phyloP scores from a whole-genome alignment of 1,140 invertebrate species.

The Pemphigus obesinymphae region DNA sequence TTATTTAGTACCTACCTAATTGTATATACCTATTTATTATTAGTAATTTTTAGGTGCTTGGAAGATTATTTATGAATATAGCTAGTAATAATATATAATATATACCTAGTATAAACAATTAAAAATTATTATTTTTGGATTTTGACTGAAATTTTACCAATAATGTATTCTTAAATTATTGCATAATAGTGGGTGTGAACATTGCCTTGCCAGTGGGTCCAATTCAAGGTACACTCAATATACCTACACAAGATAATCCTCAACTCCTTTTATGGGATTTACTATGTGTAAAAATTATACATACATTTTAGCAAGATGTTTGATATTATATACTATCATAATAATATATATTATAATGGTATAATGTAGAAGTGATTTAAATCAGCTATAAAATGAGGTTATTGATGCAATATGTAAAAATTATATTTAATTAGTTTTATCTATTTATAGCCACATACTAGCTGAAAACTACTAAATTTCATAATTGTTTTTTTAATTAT shows the following conservation, averaged over 20 bases:
- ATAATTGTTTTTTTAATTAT: not conserved
- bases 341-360: not conserved
- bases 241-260: slow-evolving; percentile 28
- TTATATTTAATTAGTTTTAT: not conserved
- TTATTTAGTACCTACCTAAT: too few species aligned
- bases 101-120: too few species aligned
- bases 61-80: too few species aligned
- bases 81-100: too few species aligned
- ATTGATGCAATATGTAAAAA: not conserved
- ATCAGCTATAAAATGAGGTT: not conserved
- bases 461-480: not conserved
- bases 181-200: slow-evolving; percentile 25
- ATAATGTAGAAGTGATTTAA: not conserved
- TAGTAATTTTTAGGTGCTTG: too few species aligned
- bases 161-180: not conserved
- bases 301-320: not conserved
- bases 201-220: slow-evolving; percentile 18
- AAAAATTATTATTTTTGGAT: too few species aligned
- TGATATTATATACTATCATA: not conserved
- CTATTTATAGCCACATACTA: slow-evolving; percentile 1
- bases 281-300: not conserved
- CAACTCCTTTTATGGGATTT: slow-evolving; percentile 36
- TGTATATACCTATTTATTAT: too few species aligned
- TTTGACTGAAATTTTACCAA: not conserved
- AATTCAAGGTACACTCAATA: slow-evolving; percentile 23